phyloP scores from a whole-genome alignment of 2,797 vertebrate species.

The Buceros bicornis region DNA sequence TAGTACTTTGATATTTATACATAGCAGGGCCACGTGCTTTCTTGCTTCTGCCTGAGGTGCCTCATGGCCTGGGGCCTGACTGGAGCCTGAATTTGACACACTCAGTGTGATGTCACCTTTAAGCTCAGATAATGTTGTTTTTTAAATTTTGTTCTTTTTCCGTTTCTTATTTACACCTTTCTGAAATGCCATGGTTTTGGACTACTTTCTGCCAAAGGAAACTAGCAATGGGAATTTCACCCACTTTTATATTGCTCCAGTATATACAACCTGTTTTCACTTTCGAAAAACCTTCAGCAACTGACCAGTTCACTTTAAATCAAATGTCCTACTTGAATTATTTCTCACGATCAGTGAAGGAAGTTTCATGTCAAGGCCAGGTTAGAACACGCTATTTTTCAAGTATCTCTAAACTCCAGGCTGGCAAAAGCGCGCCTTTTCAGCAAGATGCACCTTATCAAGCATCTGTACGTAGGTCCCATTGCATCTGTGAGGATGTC shows the following conservation, averaged over 20 bases:
- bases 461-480: neutral
- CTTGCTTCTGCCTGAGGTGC: neutral
- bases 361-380: neutral
- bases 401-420: neutral
- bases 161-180: neutral
- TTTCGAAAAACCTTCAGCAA: neutral
- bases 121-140: neutral
- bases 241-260: neutral
- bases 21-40: neutral
- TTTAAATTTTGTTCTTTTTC: neutral
- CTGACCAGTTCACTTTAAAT: neutral
- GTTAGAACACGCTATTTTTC: neutral
- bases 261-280: neutral
- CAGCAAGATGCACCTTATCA: neutral
- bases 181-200: neutral
- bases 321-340: neutral
- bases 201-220: neutral
- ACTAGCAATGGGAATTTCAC: neutral
- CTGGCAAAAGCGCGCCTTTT: neutral
- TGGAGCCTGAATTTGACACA: neutral
- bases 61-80: neutral
- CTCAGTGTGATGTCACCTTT: neutral
- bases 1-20: neutral
- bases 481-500: neutral
- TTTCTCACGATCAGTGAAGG: neutral